Evolutionary conservation across 2,888 invertebrate genomes (phyloP), one percentile per base, ranked within the genome.

Genomic region (Magallana nippona): DNA sequence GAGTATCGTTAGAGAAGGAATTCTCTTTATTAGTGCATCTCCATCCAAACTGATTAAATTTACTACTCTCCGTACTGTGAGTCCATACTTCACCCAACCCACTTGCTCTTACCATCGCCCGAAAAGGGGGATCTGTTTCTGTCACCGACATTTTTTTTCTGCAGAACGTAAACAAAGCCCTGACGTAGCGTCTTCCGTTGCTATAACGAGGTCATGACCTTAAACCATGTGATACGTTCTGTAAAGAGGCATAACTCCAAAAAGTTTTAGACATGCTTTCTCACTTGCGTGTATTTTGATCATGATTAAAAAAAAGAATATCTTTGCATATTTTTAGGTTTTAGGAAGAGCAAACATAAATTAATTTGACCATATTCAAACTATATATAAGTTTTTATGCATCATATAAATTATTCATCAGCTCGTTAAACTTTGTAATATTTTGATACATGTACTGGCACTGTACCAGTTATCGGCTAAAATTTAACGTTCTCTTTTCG

Each of bases 21-120:
- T 89, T 92, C 84, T 93, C 93, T 81, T 92, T 92, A 79, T 90
- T 93, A 0, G 92, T 92, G 82, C 92, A 92, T 44, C 93, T 85
- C 92, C 93, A 93, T 0, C 93, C 93, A 82, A 91, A 92, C 86
- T 93, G 92, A 2, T 85, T 81, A 78, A 93, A 92, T 85, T 93
- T 93, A 10, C 85, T 84, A 1, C 88, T 86, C 32, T 92, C 92
- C 13, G 90, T 88, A 11, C 87, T 87, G 85, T 93, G 92, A 0
- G 91, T 91, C 93, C 93, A 93, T 1, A 91, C 90, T 83, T 93
- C 93, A 2, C 83, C 91, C 8, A 91, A 85, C 5, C 93, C 93
- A 55, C 91, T 92, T 10, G 92, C 91, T 17, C 92, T 86, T 8
- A 93, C 88, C 91, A 91, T 91, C 10, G 90, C 87, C 22, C 91